phyloP scores from a whole-genome alignment of 2,797 vertebrate genomes.

The Gorsachius magnificus region DNA sequence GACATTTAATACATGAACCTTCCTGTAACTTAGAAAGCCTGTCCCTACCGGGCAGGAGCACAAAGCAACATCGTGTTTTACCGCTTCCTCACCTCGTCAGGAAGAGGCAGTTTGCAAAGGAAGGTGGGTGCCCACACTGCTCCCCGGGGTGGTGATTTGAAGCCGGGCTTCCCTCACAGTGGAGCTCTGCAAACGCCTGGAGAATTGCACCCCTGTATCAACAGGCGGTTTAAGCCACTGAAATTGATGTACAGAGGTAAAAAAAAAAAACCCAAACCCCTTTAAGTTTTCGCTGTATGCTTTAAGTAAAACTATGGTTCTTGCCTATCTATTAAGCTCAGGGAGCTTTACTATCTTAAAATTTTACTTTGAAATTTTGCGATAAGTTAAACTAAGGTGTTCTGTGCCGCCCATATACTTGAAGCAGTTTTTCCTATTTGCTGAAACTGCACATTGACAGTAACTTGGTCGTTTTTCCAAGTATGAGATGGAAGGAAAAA shows the following conservation, averaged over 20 bases:
- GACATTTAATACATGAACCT: background rate
- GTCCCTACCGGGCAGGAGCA: background rate
- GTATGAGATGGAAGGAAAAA: background rate
- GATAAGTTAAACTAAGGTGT: background rate
- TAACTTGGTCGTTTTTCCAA: background rate
- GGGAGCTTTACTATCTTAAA: background rate
- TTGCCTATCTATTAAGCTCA: no score
- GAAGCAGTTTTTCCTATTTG: background rate
- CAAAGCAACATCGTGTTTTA: accelerated
- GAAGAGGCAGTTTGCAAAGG: background rate
- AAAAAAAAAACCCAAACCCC: background rate
- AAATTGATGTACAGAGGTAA: background rate
- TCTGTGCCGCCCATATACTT: background rate
- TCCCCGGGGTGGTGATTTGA: background rate
- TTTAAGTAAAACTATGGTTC: background rate
- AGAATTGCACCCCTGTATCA: background rate
- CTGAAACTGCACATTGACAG: background rate
- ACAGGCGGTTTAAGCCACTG: background rate
- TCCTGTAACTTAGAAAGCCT: background rate
- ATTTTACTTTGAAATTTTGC: background rate
- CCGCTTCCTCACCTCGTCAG: background rate
- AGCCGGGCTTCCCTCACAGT: background rate
- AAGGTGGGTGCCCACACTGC: accelerated
- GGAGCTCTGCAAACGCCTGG: accelerated
- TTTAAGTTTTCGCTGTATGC: background rate